Evolutionary conservation across 2,113 vertebrate species (phyloP), one percentile per base, ranked within the genome.

Genomic region (Siphamia tubifer): DNA sequence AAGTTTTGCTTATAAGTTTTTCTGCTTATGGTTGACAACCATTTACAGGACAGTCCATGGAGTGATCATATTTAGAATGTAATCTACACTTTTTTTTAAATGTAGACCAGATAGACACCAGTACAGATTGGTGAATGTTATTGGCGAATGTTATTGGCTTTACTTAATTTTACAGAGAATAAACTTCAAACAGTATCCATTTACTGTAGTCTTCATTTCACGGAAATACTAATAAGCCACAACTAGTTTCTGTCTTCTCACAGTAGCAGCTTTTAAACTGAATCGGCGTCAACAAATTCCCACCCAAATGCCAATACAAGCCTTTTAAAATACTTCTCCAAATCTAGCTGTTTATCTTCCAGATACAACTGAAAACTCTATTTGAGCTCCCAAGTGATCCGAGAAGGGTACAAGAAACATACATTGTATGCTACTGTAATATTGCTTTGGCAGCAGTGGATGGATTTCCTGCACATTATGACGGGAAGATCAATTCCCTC

Each of bases 391-490:
- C 0, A 8, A 64, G 61, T 78, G 36, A 36, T 48, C 73, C 40
- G 53, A 84, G 57, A 68, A 75, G 32, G n/a, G n/a, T 78, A 35
- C 72, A 85, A 64, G 80, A 83, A 77, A 80, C 30, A 62, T 48
- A 56, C 36, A 44, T 51, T 49, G 20, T 52, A 10, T 32, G 24
- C 16, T 42, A 63, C 52, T 78, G 67, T 85, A 68, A 77, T 79
- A 79, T 54, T 84, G 79, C 79, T 81, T 81, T 82, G 79, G 74
- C 55, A 81, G 72, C 85, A 84, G 39, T 13, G 36, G 43, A 73
- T 72, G 60, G 67, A 79, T 83, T 85, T 88, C 79, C 82, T 87
- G 81, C 58, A 63, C 42, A 57, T 70, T 77, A 67, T 77, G 67
- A 83, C 32, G 64, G 80, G 67, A 71, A 83, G 71, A 90, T 82